Evolutionary conservation across 1,140 invertebrate genomes (phyloP), one percentile per base, ranked within the genome.

Genomic region (Pantala flavescens): DNA sequence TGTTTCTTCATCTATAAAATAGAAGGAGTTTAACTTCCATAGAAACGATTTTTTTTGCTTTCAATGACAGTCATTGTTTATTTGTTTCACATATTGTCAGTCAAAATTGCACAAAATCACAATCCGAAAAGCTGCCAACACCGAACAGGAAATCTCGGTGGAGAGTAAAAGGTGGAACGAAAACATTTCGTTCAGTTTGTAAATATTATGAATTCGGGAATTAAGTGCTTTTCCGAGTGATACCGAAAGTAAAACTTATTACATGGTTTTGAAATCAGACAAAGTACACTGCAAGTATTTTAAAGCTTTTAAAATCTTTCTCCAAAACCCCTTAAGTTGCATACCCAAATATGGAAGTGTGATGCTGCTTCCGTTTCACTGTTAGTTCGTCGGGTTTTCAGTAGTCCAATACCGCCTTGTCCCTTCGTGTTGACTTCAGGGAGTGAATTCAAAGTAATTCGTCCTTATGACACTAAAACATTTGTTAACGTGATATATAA

Each of bases 281-380:
- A 36, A 36, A 36, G 28, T 36, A 2, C 28, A 36, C 28, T 9
- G 28, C 28, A 36, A 36, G 28, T 36, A 36, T 36, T 9, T 63
- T 63, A 21, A 63, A 14, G 16, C 49, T 63, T 19, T 63, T 21
- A 63, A 63, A 63, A 63, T 63, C 1, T 63, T 63, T 63, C 28
- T 36, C 28, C 28, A 36, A 36, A 36, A 36, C 3, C 28, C 28
- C 12, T 63, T 63, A 16, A 19, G 16, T 63, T 21, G 5, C 49
- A 63, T 63, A 63, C 49, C 49, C 49, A 63, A 63, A 63, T 63
- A 63, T 63, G 49, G 49, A 63, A 63, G 49, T 63, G 49, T 63
- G 49, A 63, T 63, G 49, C 49, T 63, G 49, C 49, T 63, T 63
- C 49, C 49, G 49, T 63, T 63, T 63, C 49, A 63, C 49, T 63